Conservation (phyloP, 2,888 invertebrate species). For the Andrena haemorrhoa region DNA sequence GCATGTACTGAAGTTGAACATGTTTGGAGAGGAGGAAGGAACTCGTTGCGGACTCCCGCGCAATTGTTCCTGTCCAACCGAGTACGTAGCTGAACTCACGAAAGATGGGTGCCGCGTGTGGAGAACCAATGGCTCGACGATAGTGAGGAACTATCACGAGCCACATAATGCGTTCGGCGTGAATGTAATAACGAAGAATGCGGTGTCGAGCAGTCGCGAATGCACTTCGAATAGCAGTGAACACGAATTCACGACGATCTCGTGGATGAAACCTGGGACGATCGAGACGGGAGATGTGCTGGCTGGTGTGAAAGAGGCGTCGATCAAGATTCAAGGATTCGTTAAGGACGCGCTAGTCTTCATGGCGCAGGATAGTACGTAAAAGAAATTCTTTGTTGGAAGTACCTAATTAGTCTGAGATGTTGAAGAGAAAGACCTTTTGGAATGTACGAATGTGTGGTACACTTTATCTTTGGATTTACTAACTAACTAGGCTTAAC, state of each 20-base stretch:
- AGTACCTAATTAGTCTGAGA: background rate
- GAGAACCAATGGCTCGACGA: conserved; percentile 47
- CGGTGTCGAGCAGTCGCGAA: conserved; percentile 64
- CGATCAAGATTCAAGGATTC: conserved; percentile 67
- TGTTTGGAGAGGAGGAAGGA: conserved; percentile 69
- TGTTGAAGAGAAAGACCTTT: no score
- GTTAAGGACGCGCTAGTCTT: conserved; percentile 74
- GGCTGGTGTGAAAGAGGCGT: conserved; percentile 30
- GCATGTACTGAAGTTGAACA: conserved; percentile 65
- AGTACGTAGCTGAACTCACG: conserved; percentile 69
- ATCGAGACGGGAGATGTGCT: conserved; percentile 1
- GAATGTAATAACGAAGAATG: conserved; percentile 68
- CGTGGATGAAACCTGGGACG: conserved; percentile 61
- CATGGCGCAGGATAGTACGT: conserved; percentile 59
- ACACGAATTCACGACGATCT: conserved; percentile 71
- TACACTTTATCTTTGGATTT: no score
- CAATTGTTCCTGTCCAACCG: conserved; percentile 72
- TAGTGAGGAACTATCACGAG: conserved; percentile 70
- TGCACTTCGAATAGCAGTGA: conserved; percentile 56
- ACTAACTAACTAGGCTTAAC: no score
- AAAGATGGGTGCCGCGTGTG: conserved; percentile 46
- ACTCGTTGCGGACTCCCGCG: conserved; percentile 69
- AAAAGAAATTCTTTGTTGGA: background rate
- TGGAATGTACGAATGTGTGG: no score
- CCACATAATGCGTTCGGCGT: conserved; percentile 61